Conservation (phyloP, 2,797 vertebrate species). For the Pantherophis alleghaniensis region DNA sequence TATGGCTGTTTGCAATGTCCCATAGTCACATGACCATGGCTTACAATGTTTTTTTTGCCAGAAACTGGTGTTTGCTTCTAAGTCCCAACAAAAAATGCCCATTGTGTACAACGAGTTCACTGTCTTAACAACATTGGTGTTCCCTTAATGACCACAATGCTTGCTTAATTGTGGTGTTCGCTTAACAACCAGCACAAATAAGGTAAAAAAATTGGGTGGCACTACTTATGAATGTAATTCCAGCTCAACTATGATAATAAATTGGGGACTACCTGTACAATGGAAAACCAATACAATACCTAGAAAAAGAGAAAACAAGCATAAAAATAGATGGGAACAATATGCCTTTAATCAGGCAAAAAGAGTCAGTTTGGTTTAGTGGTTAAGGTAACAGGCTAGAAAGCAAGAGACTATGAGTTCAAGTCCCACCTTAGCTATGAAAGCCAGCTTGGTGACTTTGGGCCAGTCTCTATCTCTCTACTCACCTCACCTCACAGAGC, state of each 20-base stretch:
- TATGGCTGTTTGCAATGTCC: not conserved
- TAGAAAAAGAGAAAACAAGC: not conserved
- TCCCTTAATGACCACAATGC: not conserved
- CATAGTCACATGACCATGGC: not conserved
- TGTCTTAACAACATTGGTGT: not conserved
- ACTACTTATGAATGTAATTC: not conserved
- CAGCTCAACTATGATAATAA: not conserved
- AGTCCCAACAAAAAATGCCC: not conserved
- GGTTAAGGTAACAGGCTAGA: not conserved
- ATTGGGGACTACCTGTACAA: not conserved
- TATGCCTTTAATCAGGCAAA: not conserved
- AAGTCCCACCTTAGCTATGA: not conserved
- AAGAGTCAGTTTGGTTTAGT: not conserved
- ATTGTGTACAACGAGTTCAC: not conserved
- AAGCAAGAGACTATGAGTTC: not conserved
- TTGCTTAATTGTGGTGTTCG: not conserved
- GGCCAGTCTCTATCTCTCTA: not conserved
- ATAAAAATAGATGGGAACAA: not conserved
- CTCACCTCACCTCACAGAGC: not conserved
- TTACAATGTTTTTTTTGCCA: not conserved
- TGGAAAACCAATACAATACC: not conserved
- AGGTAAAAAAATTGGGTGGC: not conserved
- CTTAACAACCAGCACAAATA: not conserved
- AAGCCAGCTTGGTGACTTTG: not conserved
- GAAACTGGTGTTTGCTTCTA: not conserved